A percentile compares a stretch with the other conserved stretches of the same genome.
These are phyloP conservation scores for Ciconia stormi DNA, from an alignment of 2,113 vertebrate species.

Conservation along the genomic window DNA sequence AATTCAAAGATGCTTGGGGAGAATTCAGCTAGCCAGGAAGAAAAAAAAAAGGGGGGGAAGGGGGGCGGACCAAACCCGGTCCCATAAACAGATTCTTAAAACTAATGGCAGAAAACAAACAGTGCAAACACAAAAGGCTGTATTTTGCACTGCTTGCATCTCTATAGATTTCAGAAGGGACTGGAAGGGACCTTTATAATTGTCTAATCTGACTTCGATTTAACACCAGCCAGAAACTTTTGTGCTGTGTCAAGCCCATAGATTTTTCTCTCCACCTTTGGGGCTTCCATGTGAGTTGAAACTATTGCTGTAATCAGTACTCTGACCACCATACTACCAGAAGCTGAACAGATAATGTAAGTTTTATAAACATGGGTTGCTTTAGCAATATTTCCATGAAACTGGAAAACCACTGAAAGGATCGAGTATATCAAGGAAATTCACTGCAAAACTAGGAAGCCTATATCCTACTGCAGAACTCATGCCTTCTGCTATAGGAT, in stretches of 20 bases:
- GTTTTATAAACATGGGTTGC: slow-evolving; percentile 15
- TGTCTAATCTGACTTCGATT: not conserved
- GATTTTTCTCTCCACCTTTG: not conserved
- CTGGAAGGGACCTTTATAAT: not conserved
- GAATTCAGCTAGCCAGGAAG: slow-evolving; percentile 40
- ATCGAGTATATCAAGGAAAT: not conserved
- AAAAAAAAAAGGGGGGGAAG: not conserved
- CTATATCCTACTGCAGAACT: not conserved
- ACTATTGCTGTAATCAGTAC: not conserved
- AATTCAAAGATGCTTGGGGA: slow-evolving; percentile 34
- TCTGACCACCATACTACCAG: not conserved
- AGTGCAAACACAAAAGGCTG: not conserved
- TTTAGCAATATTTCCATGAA: slow-evolving; percentile 15
- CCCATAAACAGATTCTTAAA: slow-evolving; percentile 41
- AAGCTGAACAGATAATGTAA: not conserved
- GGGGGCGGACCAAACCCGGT: not conserved
- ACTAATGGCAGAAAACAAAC: not conserved
- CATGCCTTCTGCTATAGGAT: not conserved
- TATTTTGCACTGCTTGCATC: not conserved
- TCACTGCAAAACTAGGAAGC: not conserved
- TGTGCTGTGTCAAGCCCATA: not conserved
- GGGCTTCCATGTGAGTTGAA: not conserved
- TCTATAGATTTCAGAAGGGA: not conserved
- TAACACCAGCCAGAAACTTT: not conserved
- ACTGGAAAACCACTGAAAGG: slow-evolving; percentile 28